Evolutionary conservation across 2,113 vertebrate genomes (phyloP), one percentile per base, ranked within the genome.

Genomic region (Crotophaga sulcirostris): DNA sequence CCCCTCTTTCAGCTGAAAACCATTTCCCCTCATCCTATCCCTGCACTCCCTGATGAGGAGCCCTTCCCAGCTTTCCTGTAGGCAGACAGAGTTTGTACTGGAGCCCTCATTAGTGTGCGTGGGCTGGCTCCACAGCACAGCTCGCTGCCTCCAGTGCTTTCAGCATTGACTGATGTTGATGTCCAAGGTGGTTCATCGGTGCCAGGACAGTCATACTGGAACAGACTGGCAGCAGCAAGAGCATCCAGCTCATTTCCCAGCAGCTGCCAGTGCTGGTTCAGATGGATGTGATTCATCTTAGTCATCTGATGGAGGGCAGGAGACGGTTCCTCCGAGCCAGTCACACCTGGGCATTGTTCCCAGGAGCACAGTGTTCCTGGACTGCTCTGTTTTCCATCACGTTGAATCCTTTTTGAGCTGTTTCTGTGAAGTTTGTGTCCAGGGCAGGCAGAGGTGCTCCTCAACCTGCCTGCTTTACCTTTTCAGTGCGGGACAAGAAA

Each of bases 401-500:
- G 3, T 15, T 26, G 40, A 40, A 42, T 26, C n/a, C 44, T 58
- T 31, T n/a, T 12, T 3, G 20, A 72, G 40, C 24, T 74, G 20
- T 45, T 62, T n/a, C 15, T 4, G 13, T 0, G 1, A 9, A 4
- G 10, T 55, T 59, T 33, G 52, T 38, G n/a, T 3, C 47, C n/a
- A 3, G 54, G 55, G 29, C 55, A 21, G 34, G 17, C 36, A 8
- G 51, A 34, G 49, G 52, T 17, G n/a, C 47, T 36, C 33, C 0
- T 0, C 51, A 38, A 15, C 54, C 42, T 54, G 25, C 6, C 38
- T 18, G 31, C 31, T 83, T 91, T 95, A 91, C 16, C 42, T 66
- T 93, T 83, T 55, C 91, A 99, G 99, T 99, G 91, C 95, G 97
- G 63, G 99, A 99, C 69, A 98, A 98, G 96, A 98, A 98, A 87